Base-by-base conservation (phyloP, 1,140 invertebrate genomes). In the Drosophila dunni region DNA sequence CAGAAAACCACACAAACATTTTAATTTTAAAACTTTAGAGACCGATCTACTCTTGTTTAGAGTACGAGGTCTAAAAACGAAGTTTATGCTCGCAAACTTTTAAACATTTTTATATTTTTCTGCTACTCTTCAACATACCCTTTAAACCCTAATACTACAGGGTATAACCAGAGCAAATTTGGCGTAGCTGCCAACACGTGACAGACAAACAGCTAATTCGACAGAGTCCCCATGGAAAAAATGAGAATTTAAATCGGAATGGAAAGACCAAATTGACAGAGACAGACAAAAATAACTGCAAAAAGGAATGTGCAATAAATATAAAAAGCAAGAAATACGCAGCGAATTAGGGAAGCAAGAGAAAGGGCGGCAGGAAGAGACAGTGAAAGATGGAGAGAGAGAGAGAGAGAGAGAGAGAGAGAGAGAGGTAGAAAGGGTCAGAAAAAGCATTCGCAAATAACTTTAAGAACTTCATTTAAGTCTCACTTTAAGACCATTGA, bases 151-250 rank as follows among this genome's bases (percentile, higher is more conserved):
- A 38, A 2, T 2, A 6, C 9, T 69, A 36, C 13, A 69, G 67
- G 50, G 67, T 56, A 70, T 63, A 8, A 62, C 44, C 44, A 67
- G 61, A 76, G 68, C 48, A 74, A 60, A 75, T 78, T 69, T 61
- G 46, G 60, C 50, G 33, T 62, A 79, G 62, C 68, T 64, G 74
- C 67, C 72, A 72, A 82, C 54, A 88, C 79, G 71, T 85, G 78
- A 71, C 70, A 83, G 60, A 33, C 8, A 20, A 20, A 63, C 42
- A 67, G 51, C 9, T 53, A 57, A 61, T 61, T 38, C 42, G 53
- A 38, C 42, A 29, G 38, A 36, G 63, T 40, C 20, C 13, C 15
- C 51, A 9, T 33, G 7, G 9, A 54, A 42, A 33, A n/a, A 60
- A n/a, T 56, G 34, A n/a, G n/a, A n/a, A n/a, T n/a, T n/a, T n/a